Conservation (phyloP, 2,113 vertebrate species). For the Colinus virginianus region DNA sequence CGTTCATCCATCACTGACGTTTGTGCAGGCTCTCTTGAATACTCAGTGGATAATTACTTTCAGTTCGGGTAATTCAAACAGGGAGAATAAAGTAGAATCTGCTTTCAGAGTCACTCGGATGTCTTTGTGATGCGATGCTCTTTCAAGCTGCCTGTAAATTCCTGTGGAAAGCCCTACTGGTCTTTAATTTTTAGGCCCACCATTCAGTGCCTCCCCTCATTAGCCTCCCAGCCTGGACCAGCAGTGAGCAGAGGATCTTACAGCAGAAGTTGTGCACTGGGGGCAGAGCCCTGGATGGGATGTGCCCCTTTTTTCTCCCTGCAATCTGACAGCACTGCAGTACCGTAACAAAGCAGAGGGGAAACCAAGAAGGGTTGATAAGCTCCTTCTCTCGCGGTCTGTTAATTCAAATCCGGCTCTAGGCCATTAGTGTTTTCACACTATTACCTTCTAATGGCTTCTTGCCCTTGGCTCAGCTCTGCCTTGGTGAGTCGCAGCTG, state of each 20-base stretch:
- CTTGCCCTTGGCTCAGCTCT: conserved; percentile 61
- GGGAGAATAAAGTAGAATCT: background rate
- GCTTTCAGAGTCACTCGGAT: background rate
- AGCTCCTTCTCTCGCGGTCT: conserved; percentile 14
- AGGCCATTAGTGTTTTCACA: conserved; percentile 58
- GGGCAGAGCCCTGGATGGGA: background rate
- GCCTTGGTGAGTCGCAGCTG: conserved; percentile 35
- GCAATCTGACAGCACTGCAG: background rate
- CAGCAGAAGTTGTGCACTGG: background rate
- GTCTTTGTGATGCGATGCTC: background rate
- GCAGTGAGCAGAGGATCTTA: background rate
- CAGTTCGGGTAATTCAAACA: background rate
- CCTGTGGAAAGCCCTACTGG: background rate
- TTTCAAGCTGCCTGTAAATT: background rate
- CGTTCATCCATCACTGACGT: background rate
- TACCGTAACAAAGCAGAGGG: background rate
- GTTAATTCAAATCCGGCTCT: conserved; percentile 61
- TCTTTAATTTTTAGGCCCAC: background rate
- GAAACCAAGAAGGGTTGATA: background rate
- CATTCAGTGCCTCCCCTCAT: background rate
- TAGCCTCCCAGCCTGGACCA: background rate
- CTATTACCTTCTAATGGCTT: conserved; percentile 62
- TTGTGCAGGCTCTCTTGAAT: background rate
- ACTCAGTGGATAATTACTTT: background rate
- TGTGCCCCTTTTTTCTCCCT: background rate